A percentile compares a stretch with the other conserved stretches of the same genome.
These are phyloP conservation scores for Melozone crissalis DNA, from an alignment of 2,113 vertebrate genomes.

Conservation along the genomic window DNA sequence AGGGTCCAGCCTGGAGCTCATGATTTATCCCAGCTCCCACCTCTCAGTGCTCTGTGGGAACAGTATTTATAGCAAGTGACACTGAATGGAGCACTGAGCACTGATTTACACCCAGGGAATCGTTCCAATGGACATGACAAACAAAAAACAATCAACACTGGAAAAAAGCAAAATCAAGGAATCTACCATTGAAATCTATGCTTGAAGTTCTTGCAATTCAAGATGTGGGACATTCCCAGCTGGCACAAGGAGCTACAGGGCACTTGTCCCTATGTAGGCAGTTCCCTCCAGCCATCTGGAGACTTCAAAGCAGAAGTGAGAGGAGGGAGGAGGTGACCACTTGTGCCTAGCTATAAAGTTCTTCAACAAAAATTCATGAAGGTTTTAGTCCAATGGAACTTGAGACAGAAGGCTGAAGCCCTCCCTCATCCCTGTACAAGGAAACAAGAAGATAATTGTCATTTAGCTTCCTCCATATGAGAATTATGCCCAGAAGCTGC, in stretches of 20 bases:
- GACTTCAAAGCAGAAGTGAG: neutral
- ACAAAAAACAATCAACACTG: neutral
- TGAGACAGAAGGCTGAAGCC: neutral
- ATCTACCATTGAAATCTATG: neutral
- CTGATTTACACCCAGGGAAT: neutral
- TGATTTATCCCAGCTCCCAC: neutral
- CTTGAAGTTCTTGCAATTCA: neutral
- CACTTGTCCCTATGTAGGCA: accelerated
- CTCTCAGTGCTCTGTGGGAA: neutral
- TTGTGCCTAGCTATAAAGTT: neutral
- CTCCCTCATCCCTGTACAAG: neutral
- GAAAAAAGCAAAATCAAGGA: neutral
- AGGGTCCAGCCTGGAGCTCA: neutral
- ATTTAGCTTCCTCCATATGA: accelerated
- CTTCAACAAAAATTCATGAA: neutral
- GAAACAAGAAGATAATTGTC: neutral
- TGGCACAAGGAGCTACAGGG: neutral
- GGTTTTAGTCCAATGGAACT: neutral
- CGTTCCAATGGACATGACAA: neutral
- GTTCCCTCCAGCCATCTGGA: neutral
- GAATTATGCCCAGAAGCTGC: neutral
- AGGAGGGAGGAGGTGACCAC: neutral
- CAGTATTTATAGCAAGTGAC: neutral
- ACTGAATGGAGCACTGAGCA: neutral
- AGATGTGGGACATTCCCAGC: neutral